A percentile compares a stretch with the other conserved stretches of the same genome.
Conservation (phyloP, 2,888 invertebrate genomes). For the Hemaris fuciformis region DNA sequence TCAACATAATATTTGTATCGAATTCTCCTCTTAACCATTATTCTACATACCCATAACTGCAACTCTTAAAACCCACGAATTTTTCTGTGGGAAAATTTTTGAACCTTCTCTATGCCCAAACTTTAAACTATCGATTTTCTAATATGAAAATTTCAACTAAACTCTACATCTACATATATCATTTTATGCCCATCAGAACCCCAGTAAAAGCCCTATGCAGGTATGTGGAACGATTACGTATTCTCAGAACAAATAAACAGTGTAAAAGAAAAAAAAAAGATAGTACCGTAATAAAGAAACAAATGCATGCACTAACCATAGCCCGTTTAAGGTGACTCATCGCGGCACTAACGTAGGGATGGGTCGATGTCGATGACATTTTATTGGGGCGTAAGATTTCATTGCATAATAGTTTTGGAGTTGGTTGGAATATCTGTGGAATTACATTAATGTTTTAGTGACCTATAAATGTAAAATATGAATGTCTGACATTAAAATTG, state of each 20-base stretch:
- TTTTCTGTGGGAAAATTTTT: too few relatives aligned
- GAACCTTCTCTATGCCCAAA: too few relatives aligned
- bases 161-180: too few relatives aligned
- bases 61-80: too few relatives aligned
- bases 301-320: constrained; percentile 35
- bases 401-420: neutral
- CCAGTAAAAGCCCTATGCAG: constrained; percentile 9
- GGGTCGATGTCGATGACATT: constrained; percentile 23
- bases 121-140: too few relatives aligned
- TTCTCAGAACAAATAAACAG: constrained; percentile 18
- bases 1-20: too few relatives aligned
- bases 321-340: constrained; percentile 47
- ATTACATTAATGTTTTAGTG: neutral
- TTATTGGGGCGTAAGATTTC: constrained; percentile 13
- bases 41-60: too few relatives aligned
- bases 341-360: constrained; percentile 36
- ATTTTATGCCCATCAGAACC: neutral
- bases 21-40: too few relatives aligned
- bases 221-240: constrained; percentile 16
- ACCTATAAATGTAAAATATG: too few relatives aligned
- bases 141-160: too few relatives aligned
- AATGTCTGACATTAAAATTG: too few relatives aligned
- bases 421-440: neutral
- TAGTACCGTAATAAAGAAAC: constrained; percentile 23
- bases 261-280: constrained; percentile 26